phyloP scores from a whole-genome alignment of 2,113 vertebrate genomes.

The Dasypus novemcinctus region DNA sequence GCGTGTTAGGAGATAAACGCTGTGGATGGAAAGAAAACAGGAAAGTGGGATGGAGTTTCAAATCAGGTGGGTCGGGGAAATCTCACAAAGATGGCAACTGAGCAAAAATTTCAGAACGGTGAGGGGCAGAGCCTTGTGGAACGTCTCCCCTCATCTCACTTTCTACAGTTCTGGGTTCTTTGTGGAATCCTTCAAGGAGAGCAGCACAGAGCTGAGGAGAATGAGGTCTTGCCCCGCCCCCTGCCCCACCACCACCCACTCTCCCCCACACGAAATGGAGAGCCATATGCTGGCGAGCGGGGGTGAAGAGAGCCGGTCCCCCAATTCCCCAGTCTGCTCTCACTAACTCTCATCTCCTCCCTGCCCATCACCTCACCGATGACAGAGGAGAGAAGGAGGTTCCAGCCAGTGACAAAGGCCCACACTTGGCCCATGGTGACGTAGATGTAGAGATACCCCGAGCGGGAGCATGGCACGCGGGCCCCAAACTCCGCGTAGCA shows the following conservation, averaged over 20 bases:
- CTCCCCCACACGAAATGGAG: too few species aligned
- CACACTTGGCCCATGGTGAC: constrained; percentile 95
- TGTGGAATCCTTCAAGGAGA: background rate
- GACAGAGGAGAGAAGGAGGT: constrained; percentile 94
- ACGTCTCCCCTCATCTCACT: background rate
- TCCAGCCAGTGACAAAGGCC: constrained; percentile 96
- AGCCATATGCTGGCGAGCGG: too few species aligned
- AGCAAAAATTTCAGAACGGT: background rate
- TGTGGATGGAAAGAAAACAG: background rate
- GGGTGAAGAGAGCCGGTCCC: too few species aligned
- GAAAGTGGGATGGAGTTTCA: too few species aligned
- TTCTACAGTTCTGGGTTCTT: background rate
- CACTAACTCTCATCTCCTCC: accelerated
- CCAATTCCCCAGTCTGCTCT: background rate
- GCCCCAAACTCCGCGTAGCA: constrained; percentile 96
- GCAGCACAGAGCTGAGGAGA: background rate
- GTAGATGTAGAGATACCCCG: constrained; percentile 94
- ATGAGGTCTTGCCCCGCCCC: background rate
- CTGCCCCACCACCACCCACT: background rate
- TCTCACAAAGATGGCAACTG: background rate
- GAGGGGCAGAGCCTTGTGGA: too few species aligned
- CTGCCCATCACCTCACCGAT: constrained; percentile 83
- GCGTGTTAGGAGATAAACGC: background rate
- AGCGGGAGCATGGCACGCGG: constrained; percentile 92
- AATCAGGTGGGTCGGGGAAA: background rate